Conservation (phyloP, 2,113 vertebrate genomes). For the Poecile atricapillus region DNA sequence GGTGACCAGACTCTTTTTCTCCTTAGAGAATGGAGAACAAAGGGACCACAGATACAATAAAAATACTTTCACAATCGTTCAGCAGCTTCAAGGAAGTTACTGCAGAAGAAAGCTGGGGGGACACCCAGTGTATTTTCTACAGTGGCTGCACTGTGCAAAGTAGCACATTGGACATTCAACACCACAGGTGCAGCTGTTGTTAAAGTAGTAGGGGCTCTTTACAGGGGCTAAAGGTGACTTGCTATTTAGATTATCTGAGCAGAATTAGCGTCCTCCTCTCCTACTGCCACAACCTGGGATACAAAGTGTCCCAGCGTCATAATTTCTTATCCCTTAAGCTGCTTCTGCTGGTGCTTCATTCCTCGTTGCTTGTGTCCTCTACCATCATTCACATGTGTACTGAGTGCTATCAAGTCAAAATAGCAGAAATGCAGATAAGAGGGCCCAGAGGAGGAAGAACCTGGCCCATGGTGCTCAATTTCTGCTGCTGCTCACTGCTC, state of each 20-base stretch:
- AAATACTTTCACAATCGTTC: neutral
- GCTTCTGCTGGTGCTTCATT: neutral
- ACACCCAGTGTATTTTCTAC: neutral
- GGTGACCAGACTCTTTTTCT: conserved; percentile 5
- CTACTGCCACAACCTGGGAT: neutral
- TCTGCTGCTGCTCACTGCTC: neutral
- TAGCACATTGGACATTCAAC: rapidly evolving
- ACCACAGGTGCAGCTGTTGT: neutral
- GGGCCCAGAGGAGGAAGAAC: neutral
- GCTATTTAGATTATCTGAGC: neutral
- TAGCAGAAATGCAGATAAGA: neutral
- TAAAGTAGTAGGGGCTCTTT: neutral
- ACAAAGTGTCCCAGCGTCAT: neutral
- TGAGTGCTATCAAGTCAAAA: neutral
- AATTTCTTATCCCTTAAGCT: neutral
- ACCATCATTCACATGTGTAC: neutral
- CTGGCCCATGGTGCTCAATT: neutral
- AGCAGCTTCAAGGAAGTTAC: neutral
- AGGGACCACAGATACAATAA: neutral
- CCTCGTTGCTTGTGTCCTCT: neutral
- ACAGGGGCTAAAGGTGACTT: neutral
- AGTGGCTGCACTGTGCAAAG: neutral
- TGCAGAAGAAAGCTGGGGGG: neutral
- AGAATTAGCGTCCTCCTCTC: neutral
- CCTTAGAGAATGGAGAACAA: conserved; percentile 1